Percentiles rank a stretch among this genome's conserved stretches.
Evolutionary conservation across 1,140 invertebrate genomes (phyloP).

Genomic region (Ceratina japonica): DNA sequence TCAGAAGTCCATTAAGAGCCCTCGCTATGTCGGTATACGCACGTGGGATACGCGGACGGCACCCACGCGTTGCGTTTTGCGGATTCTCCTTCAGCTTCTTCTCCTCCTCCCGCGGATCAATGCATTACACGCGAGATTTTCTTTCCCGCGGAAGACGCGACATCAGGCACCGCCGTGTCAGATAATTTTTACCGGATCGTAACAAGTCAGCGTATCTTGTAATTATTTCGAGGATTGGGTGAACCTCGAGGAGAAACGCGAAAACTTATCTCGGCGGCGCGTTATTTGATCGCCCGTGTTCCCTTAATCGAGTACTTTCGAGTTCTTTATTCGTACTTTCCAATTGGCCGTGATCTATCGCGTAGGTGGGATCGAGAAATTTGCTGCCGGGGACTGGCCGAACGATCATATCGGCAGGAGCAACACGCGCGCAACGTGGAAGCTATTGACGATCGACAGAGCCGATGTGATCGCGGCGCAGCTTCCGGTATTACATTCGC

Average conservation of each 20-base stretch:
- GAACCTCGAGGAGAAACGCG: neutral
- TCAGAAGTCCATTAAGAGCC: conserved; percentile 70
- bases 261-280: neutral
- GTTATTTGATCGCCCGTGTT: conserved; percentile 1
- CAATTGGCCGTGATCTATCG: conserved; percentile 38
- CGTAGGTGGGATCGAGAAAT: conserved; percentile 53
- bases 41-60: conserved; percentile 46
- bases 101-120: neutral
- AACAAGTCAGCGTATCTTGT: conserved; percentile 5
- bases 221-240: neutral
- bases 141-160: too few species aligned
- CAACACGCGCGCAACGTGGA: conserved; percentile 36
- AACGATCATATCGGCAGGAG: conserved; percentile 40
- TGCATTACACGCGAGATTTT: neutral
- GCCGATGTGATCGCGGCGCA: conserved; percentile 44
- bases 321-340: conserved; percentile 6
- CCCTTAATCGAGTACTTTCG: too few species aligned
- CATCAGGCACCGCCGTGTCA: neutral
- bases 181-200: neutral
- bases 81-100: conserved; percentile 28
- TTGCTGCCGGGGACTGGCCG: conserved; percentile 8
- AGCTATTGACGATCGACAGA: conserved; percentile 51
- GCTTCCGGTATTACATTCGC: conserved; percentile 57
- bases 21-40: conserved; percentile 62
- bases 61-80: conserved; percentile 54